These are phyloP conservation scores for Hystrix brachyura DNA, from an alignment of 2,113 vertebrate genomes.

Conservation along the genomic window DNA sequence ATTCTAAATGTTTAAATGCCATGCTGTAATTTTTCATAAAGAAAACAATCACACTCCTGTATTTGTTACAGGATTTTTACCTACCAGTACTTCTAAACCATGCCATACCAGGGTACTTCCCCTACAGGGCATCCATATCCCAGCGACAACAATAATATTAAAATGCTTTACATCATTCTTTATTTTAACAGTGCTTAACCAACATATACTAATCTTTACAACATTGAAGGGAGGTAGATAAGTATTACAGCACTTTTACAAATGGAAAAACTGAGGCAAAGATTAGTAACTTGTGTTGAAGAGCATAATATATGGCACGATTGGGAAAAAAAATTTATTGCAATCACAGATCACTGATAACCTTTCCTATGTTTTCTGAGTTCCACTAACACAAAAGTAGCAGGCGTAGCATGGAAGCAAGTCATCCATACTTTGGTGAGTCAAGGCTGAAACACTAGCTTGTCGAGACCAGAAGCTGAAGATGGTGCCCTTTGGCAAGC, in stretches of 20 bases:
- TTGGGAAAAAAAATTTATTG: constrained; percentile 51
- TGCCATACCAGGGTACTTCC: not conserved
- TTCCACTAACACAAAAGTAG: constrained; percentile 21
- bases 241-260: constrained; percentile 80
- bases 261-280: constrained; percentile 79
- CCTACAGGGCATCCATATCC: not conserved
- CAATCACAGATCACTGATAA: not conserved
- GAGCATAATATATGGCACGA: constrained; percentile 51
- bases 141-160: constrained; percentile 68
- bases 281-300: constrained; percentile 54
- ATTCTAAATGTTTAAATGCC: constrained; percentile 64
- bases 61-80: not conserved
- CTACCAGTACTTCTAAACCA: not conserved
- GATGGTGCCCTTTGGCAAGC: not conserved
- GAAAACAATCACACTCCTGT: constrained; percentile 46
- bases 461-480: not conserved
- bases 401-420: not conserved
- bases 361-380: constrained; percentile 34
- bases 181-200: constrained; percentile 81
- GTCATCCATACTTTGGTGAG: not conserved
- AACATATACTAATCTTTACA: constrained; percentile 79
- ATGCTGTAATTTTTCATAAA: constrained; percentile 54
- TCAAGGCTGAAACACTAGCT: constrained; percentile 12
- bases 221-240: constrained; percentile 84
- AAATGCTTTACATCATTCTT: constrained; percentile 79